Base-by-base conservation (phyloP, 1,140 invertebrate species). In the Zelostemma sp. region DNA sequence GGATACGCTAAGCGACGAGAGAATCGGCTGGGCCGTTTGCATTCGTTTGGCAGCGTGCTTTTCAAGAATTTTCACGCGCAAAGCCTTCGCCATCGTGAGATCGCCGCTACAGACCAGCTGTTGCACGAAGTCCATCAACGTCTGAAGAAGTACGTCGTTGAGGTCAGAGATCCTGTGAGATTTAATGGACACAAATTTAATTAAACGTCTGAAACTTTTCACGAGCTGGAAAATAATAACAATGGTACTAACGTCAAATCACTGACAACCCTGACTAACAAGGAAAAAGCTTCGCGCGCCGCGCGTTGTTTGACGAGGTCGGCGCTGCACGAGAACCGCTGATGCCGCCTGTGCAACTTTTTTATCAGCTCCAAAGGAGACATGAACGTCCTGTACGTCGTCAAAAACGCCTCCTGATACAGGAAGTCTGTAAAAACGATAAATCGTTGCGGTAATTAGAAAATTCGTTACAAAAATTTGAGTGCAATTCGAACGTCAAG, bases 341-440 rank as follows among this genome's bases (percentile, higher is more conserved):
- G 91, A 80, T 94, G 94, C 61, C 97, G 89, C 80, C 92, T 90
- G 72, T 95, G 91, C 35, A 99, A 86, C 82, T 97, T 97, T 75
- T 91, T 90, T 64, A 99, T 92, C 57, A 98, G 87, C 62, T 94
- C 93, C 53, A 91, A 83, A n/a, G 97, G 95, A 43, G 92, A 87
- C 74, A 98, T 91, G 86, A 98, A 98, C 56, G 96, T 98, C 71
- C 97, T 89, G 84, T 98, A 99, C 35, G 97, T 99, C 16, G 95
- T 96, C 66, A 99, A 89, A 85, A 99, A 99, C 31, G 97, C 96
- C 88, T 98, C 96, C 88, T 97, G 95, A 86, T 97, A 98, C 79
- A 94, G 88, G 82, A 95, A 95, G 86, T 96, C 95, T 95, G 87
- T 35, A 85, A 81, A 65, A 75, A 81, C 71, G 73, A 31, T 6